Evolutionary conservation across 2,113 vertebrate species (phyloP).

Genomic region (Apteryx owenii): DNA sequence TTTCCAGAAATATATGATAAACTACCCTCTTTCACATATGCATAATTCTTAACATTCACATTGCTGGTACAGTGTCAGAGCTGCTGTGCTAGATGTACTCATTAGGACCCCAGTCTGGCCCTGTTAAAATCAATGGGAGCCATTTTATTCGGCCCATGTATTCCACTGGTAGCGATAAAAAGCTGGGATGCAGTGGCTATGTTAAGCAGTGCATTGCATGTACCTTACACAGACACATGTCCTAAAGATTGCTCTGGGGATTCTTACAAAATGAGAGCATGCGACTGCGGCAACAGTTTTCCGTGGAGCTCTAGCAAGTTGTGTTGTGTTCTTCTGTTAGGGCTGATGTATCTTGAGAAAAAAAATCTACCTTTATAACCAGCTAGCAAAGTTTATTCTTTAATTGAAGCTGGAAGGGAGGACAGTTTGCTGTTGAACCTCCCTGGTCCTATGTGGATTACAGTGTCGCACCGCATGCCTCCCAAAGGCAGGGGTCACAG

Average conservation of each 20-base stretch:
- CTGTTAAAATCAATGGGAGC: neutral
- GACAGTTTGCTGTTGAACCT: neutral
- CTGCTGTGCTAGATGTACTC: slow-evolving; percentile 38
- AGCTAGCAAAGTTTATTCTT: neutral
- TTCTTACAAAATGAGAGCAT: neutral
- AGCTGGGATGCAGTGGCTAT: neutral
- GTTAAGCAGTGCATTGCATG: neutral
- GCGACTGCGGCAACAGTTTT: neutral
- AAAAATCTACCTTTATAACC: neutral
- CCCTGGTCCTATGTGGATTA: neutral
- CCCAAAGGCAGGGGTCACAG: neutral
- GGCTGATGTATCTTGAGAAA: neutral
- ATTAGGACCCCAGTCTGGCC: neutral
- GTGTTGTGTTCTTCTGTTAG: neutral
- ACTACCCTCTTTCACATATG: slow-evolving; percentile 33
- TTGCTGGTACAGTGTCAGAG: slow-evolving; percentile 44
- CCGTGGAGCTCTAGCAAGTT: neutral
- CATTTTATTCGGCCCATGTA: neutral
- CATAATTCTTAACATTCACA: slow-evolving; percentile 60
- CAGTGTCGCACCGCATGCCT: fast-evolving
- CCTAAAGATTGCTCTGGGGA: neutral
- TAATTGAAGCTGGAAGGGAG: neutral
- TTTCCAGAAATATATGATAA: slow-evolving; percentile 66
- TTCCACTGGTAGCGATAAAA: neutral
- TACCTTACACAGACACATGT: neutral